Conservation (phyloP, 2,113 vertebrate species). For the Odontophorus gujanensis region DNA sequence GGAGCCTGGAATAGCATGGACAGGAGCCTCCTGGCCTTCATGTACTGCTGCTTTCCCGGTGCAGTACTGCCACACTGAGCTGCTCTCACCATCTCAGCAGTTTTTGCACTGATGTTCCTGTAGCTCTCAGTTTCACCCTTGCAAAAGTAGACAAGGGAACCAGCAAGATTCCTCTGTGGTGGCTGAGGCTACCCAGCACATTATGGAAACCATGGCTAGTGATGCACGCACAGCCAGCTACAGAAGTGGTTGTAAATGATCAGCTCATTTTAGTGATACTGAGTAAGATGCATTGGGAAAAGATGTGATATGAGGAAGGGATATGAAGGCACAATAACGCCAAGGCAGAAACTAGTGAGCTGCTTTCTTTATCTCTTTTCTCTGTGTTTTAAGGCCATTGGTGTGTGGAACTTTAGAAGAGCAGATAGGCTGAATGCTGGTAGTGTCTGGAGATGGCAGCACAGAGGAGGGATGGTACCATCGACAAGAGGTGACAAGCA, state of each 20-base stretch:
- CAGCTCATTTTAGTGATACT: background rate
- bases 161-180: background rate
- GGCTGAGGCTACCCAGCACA: background rate
- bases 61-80: background rate
- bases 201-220: background rate
- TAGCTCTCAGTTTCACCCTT: background rate
- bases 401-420: background rate
- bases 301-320: background rate
- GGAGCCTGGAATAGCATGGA: background rate
- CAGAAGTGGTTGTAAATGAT: background rate
- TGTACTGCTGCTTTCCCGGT: background rate
- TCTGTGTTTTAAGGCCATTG: background rate
- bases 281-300: background rate
- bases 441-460: background rate
- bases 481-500: background rate
- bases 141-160: background rate
- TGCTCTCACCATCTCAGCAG: background rate
- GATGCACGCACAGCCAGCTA: background rate
- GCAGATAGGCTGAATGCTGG: background rate
- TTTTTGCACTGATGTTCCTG: background rate
- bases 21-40: background rate
- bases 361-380: background rate
- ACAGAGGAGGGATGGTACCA: background rate
- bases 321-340: background rate
- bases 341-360: background rate